Evolutionary conservation across 2,113 vertebrate genomes (phyloP), one percentile per base, ranked within the genome.

Genomic region (Mixornis gularis): DNA sequence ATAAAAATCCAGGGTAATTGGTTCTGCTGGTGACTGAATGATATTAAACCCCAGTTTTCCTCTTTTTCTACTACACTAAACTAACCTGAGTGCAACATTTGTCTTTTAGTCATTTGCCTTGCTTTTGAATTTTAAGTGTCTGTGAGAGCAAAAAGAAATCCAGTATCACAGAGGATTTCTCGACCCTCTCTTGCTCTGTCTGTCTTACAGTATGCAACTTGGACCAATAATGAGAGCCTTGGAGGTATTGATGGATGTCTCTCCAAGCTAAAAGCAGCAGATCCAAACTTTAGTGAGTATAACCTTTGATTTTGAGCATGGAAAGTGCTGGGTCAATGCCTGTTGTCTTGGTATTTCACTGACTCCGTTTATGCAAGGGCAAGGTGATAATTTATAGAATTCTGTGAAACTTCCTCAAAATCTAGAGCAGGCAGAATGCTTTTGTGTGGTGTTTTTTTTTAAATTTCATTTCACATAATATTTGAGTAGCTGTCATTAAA

Each of bases 221-320:
- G 99, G 99, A 94, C 95, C 71, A 99, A 98, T 29, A 96, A 99
- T 89, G 95, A 98, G 63, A 98, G 90, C 52, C 77, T 99, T 9
- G 99, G 99, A 55, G 99, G 99, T 88, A 94, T 99, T 21, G 99
- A 99, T 58, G 98, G 98, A 60, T 98, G 98, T 93, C 90, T 99
- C 0, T 94, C 98, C 11, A 97, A 97, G 56, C 84, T 99, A 58
- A 97, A 97, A 78, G 97, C 96, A 12, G 98, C 98, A 6, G 99
- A 99, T 85, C 99, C 99, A 3, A 76, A 97, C 92, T 99, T 99
- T 51, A 98, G 99, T 99, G 97, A 93, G 98, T 95, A 62, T 24
- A 10, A 10, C 16, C 43, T 52, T 72, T 76, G 66, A 65, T 86
- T 68, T 27, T 60, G 55, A 53, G 27, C n/a, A 34, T 68, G 15